Conservation (phyloP, 2,888 invertebrate species). For the Chaetoderma sp. region DNA sequence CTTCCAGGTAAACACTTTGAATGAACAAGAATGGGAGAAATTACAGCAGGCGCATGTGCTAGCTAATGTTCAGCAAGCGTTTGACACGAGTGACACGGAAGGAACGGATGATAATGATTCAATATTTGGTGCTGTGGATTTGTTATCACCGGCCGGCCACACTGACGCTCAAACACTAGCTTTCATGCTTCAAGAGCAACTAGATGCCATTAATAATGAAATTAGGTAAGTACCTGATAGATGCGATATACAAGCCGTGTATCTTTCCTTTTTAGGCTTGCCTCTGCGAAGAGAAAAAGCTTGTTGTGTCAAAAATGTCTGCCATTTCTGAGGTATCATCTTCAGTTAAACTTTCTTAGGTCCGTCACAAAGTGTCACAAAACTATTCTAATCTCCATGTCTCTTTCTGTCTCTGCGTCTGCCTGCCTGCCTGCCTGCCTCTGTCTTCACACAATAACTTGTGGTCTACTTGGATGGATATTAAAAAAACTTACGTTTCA, state of each 20-base stretch:
- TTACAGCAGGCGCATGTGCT: conserved; percentile 86
- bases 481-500: no score
- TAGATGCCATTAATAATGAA: conserved; percentile 99
- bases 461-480: no score
- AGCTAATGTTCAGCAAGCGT: conserved; percentile 92
- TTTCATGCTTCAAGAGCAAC: conserved; percentile 98
- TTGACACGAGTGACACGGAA: conserved; percentile 80
- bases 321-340: no score
- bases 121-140: conserved; percentile 81
- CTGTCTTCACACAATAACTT: no score
- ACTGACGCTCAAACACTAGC: conserved; percentile 98
- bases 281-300: no score
- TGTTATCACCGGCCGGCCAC: conserved; percentile 70
- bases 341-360: background rate
- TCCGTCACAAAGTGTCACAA: background rate
- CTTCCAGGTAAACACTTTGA: conserved; percentile 66
- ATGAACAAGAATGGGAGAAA: conserved; percentile 92
- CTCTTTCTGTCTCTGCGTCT: conserved; percentile 1
- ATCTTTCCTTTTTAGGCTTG: no score
- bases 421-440: conserved; percentile 2
- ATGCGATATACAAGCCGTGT: no score
- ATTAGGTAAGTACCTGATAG: conserved; percentile 80
- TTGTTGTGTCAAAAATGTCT: no score
- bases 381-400: background rate
- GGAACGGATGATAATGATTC: conserved; percentile 80